phyloP scores from a whole-genome alignment of 2,113 vertebrate species.

The Petaurus breviceps region DNA sequence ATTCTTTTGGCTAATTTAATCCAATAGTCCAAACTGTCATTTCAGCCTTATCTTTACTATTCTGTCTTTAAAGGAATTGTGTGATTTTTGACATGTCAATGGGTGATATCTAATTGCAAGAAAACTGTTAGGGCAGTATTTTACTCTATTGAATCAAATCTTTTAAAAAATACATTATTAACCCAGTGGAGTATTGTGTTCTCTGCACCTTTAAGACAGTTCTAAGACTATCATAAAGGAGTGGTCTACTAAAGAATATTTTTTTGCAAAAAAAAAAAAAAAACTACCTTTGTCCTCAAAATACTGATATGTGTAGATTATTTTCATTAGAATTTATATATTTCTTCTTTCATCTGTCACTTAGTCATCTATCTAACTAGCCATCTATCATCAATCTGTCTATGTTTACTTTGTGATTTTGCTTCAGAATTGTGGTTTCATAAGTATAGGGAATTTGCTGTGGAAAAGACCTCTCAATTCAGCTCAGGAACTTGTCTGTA shows the following conservation, averaged over 20 bases:
- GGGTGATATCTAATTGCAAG: neutral
- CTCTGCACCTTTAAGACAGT: neutral
- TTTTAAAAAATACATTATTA: neutral
- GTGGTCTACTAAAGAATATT: neutral
- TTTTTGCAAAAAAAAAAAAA: neutral
- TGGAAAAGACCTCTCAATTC: neutral
- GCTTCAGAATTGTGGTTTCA: neutral
- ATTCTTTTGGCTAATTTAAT: neutral
- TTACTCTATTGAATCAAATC: neutral
- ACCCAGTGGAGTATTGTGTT: neutral
- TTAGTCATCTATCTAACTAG: neutral
- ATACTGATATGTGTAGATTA: neutral
- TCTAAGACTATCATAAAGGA: neutral
- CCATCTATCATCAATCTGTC: neutral
- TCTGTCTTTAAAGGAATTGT: neutral
- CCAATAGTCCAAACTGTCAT: neutral
- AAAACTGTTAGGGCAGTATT: neutral
- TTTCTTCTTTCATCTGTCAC: neutral
- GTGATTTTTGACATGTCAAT: neutral
- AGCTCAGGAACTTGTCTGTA: neutral
- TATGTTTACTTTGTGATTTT: neutral
- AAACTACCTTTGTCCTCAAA: neutral
- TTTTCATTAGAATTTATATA: no score
- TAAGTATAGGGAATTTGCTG: neutral
- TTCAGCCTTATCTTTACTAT: neutral